phyloP scores from a whole-genome alignment of 2,797 vertebrate genomes.

The Falco cherrug region DNA sequence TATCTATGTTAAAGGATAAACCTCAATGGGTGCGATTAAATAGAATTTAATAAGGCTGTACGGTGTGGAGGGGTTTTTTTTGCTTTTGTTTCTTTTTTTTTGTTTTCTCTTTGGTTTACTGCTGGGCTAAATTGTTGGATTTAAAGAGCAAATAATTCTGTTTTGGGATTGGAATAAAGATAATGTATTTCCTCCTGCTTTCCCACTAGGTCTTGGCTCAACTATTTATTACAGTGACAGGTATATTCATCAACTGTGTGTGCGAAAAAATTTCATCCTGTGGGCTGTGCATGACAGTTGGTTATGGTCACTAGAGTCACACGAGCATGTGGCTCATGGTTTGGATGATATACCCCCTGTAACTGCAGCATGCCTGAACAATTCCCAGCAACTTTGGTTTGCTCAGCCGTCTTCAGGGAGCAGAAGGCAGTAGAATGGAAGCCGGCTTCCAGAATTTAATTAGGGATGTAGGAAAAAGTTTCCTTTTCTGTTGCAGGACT shows the following conservation, averaged over 20 bases:
- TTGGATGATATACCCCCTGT: not conserved
- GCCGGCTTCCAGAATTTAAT: not conserved
- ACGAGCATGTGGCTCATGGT: not conserved
- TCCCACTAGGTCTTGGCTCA: not conserved
- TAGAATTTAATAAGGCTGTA: not conserved
- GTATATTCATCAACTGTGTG: not conserved
- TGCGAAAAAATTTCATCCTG: not conserved
- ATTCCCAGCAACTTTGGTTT: not conserved
- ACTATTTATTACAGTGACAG: slow-evolving; percentile 20
- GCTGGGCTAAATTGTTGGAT: not conserved
- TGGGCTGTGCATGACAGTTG: not conserved
- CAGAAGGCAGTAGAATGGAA: not conserved
- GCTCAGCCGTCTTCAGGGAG: not conserved
- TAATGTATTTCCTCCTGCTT: not conserved
- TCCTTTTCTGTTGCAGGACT: not conserved
- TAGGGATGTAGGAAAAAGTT: not conserved
- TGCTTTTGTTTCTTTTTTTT: not conserved
- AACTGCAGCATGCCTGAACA: not conserved
- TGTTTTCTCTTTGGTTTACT: not conserved
- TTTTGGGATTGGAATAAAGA: not conserved
- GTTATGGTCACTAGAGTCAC: not conserved
- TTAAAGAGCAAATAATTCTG: not conserved
- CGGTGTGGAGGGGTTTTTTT: too few species aligned
- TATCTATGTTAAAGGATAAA: not conserved
- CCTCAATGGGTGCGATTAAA: not conserved